A percentile compares a stretch with the other conserved stretches of the same genome.
Evolutionary conservation across 2,888 invertebrate species (phyloP).

Genomic region (Perizoma affinitatum): DNA sequence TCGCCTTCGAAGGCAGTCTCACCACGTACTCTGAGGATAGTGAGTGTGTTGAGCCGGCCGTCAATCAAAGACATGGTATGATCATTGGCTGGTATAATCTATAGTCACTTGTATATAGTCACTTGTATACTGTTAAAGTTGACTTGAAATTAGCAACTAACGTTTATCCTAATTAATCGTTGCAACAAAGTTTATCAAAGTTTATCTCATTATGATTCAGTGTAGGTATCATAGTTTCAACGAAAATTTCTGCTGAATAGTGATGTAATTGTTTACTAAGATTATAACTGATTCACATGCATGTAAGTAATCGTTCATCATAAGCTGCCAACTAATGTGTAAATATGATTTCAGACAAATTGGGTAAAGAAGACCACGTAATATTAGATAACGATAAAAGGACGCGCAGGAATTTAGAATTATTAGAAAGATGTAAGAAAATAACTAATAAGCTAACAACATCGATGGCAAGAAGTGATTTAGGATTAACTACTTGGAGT

Average conservation of each 20-base stretch:
- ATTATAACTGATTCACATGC: constrained; percentile 42
- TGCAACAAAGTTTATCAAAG: not conserved
- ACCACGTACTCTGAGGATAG: constrained; percentile 94
- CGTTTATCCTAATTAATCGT: no score
- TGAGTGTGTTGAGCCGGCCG: constrained; percentile 85
- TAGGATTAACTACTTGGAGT: constrained; percentile 95
- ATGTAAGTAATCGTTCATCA: constrained; percentile 50
- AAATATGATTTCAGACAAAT: constrained; percentile 73
- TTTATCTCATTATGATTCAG: constrained; percentile 9
- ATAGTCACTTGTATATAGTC: no score
- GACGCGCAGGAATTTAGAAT: constrained; percentile 84
- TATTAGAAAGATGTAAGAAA: constrained; percentile 82
- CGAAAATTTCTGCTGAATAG: constrained; percentile 33
- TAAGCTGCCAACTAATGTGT: constrained; percentile 51
- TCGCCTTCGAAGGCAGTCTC: constrained; percentile 95
- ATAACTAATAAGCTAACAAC: constrained; percentile 85
- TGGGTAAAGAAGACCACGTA: constrained; percentile 71
- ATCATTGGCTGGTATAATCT: no score
- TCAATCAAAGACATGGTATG: constrained; percentile 81
- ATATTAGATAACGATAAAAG: constrained; percentile 79
- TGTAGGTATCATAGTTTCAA: constrained; percentile 16
- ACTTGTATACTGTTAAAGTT: no score
- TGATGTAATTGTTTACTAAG: constrained; percentile 58
- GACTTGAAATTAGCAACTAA: no score
- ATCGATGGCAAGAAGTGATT: constrained; percentile 94